Evolutionary conservation across 2,888 invertebrate genomes (phyloP).

Genomic region (Latheticus oryzae): DNA sequence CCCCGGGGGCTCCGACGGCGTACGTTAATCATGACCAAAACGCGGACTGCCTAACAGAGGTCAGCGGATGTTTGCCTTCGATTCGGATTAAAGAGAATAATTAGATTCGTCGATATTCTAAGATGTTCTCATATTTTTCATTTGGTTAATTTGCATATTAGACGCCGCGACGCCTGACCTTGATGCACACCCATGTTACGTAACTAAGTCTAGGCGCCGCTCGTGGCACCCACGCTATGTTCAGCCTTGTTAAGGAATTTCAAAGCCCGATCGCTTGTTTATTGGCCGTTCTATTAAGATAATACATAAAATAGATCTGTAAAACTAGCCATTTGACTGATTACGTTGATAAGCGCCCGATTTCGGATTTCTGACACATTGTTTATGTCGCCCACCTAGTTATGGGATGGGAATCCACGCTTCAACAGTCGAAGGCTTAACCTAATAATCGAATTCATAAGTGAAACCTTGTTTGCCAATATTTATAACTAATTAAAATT

Average conservation of each 20-base stretch:
- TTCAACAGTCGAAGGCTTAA: slow-evolving; percentile 17
- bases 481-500: slow-evolving; percentile 37
- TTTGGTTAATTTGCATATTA: not conserved
- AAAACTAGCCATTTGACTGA: slow-evolving; percentile 42
- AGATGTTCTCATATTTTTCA: slow-evolving; percentile 11
- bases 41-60: slow-evolving; percentile 41
- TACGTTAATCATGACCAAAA: slow-evolving; percentile 50
- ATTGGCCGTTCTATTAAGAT: slow-evolving; percentile 45
- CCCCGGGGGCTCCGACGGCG: slow-evolving; percentile 43
- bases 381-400: slow-evolving; percentile 27
- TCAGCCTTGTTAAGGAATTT: slow-evolving; percentile 41
- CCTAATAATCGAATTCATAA: slow-evolving; percentile 31
- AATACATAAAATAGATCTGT: slow-evolving; percentile 44
- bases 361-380: slow-evolving; percentile 33
- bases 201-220: slow-evolving; percentile 54
- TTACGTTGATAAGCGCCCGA: slow-evolving; percentile 42
- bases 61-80: slow-evolving; percentile 34
- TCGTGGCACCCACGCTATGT: slow-evolving; percentile 46
- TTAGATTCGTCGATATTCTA: slow-evolving; percentile 21
- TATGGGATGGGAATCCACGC: slow-evolving; percentile 1
- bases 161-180: slow-evolving; percentile 15
- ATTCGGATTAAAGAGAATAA: slow-evolving; percentile 37
- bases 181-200: slow-evolving; percentile 46
- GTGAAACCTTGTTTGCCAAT: slow-evolving; percentile 20
- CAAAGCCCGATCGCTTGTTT: slow-evolving; percentile 41